phyloP scores from a whole-genome alignment of 2,113 vertebrate species.

The Butastur rufipennis region DNA sequence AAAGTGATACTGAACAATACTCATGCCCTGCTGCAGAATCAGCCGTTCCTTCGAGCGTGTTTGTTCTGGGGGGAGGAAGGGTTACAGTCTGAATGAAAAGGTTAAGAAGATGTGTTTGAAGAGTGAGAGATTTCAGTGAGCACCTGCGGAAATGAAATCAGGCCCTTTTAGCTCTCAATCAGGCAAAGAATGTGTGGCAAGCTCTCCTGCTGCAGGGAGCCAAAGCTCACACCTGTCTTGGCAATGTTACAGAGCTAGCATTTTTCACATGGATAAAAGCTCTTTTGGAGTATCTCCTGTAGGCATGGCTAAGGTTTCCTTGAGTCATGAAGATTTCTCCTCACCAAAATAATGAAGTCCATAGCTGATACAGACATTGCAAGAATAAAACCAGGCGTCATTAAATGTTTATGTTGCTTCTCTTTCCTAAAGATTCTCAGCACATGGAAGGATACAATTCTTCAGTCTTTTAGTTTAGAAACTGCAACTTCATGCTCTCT shows the following conservation, averaged over 20 bases:
- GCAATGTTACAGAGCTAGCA: conserved; percentile 41
- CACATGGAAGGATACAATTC: neutral
- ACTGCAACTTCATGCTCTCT: neutral
- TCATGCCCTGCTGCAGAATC: conserved; percentile 40
- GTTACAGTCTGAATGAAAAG: conserved; percentile 43
- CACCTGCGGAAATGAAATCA: conserved; percentile 66
- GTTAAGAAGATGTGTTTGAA: conserved; percentile 59
- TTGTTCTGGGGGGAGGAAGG: conserved; percentile 19
- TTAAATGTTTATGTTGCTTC: neutral
- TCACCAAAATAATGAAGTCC: neutral
- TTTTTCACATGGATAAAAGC: conserved; percentile 36
- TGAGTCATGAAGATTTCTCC: neutral
- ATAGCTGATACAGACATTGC: neutral
- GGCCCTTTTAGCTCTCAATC: conserved; percentile 58
- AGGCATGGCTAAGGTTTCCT: neutral
- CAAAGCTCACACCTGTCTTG: conserved; percentile 62
- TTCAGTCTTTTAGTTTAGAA: neutral
- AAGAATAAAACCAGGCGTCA: neutral
- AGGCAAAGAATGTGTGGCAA: conserved; percentile 45
- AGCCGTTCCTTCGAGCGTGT: neutral
- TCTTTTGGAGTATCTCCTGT: conserved; percentile 1
- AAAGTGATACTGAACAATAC: conserved; percentile 56
- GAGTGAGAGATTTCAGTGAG: conserved; percentile 37
- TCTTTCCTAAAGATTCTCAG: neutral
- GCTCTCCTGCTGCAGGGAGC: conserved; percentile 61